Evolutionary conservation across 64 coral and sea anemone genomes (phyloP), one percentile per base, ranked within the genome.

Genomic region (Pocillopora verrucosa): DNA sequence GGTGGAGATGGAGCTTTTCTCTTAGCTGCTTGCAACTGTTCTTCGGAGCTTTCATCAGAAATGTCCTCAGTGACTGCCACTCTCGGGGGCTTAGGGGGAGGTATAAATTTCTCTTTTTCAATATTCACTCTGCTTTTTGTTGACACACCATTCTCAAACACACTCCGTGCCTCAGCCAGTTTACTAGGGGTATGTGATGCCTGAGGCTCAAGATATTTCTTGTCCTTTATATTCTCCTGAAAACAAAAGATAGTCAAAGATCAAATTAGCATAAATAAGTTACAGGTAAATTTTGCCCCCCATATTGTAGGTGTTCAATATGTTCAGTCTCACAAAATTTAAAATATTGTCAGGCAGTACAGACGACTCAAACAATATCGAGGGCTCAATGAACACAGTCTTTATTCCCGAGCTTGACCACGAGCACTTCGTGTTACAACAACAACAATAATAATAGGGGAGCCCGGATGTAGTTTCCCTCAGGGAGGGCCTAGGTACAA

Each of bases 1-100:
- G 93, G 93, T 13, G 95, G 88, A 5, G 65, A 59, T 30, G 91
- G 91, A 45, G 95, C 95, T 84, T 88, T 96, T 34, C 95, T 93
- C 64, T 96, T 96, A 51, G 83, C 68, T 81, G 92, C 15, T 65
- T 89, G 84, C 14, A 87, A n/a, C 36, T 41, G 14, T 59, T 77
- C 88, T n/a, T 9, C 58, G 7, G 63, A 41, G 24, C 56, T 87
- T 12, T 93, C 68, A 26, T 91, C 83, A 16, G 58, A 6, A 22
- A 76, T 90, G 34, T 74, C 30, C 56, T 91, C 83, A 3, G 37
- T 34, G 22, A 78, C 80, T 36, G 3, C 59, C 60, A 84, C 11
- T 36, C 91, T 90, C 83, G 91, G 91, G 16, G 95, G 95, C 60
- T 93, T 93, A 20, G 91, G 77, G 4, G 94, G 90, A 2, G 79